These are phyloP conservation scores for Sebastolobus altivelis DNA, from an alignment of 2,797 vertebrate species.

Conservation along the genomic window DNA sequence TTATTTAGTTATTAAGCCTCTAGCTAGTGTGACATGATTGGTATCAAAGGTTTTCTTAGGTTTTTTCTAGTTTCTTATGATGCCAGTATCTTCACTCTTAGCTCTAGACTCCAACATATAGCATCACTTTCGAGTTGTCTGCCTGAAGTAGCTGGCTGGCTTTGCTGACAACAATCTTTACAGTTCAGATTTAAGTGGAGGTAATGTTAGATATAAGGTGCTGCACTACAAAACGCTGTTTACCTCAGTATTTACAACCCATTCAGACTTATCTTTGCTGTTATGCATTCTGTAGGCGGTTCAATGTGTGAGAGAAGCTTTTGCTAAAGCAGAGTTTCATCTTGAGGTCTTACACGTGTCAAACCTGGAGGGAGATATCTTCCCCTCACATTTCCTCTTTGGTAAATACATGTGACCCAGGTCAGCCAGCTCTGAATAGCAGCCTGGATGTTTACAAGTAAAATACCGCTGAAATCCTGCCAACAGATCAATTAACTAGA, in stretches of 20 bases:
- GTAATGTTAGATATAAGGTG: conserved; percentile 22
- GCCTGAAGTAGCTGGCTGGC: conserved; percentile 12
- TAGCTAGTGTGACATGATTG: no score
- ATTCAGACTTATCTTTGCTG: neutral
- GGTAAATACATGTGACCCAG: conserved; percentile 57
- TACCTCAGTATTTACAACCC: conserved; percentile 15
- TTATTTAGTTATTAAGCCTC: no score
- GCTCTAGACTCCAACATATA: neutral
- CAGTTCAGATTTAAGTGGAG: conserved; percentile 45
- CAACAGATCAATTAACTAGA: conserved; percentile 50
- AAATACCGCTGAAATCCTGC: conserved; percentile 44
- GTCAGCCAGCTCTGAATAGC: conserved; percentile 47
- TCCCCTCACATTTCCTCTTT: conserved; percentile 50
- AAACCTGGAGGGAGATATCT: conserved; percentile 41
- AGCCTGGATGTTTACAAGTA: conserved; percentile 50
- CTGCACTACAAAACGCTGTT: neutral
- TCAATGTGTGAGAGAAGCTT: conserved; percentile 11
- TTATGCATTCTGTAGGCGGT: conserved; percentile 16
- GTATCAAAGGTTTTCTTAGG: no score
- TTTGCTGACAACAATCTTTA: conserved; percentile 25
- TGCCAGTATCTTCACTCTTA: no score
- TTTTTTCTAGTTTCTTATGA: no score
- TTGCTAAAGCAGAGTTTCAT: conserved; percentile 38
- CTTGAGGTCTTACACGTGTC: conserved; percentile 49
- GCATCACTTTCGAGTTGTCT: neutral